Evolutionary conservation across 2,113 vertebrate species (phyloP), one percentile per base, ranked within the genome.

Genomic region (Anser brachyrhynchus): DNA sequence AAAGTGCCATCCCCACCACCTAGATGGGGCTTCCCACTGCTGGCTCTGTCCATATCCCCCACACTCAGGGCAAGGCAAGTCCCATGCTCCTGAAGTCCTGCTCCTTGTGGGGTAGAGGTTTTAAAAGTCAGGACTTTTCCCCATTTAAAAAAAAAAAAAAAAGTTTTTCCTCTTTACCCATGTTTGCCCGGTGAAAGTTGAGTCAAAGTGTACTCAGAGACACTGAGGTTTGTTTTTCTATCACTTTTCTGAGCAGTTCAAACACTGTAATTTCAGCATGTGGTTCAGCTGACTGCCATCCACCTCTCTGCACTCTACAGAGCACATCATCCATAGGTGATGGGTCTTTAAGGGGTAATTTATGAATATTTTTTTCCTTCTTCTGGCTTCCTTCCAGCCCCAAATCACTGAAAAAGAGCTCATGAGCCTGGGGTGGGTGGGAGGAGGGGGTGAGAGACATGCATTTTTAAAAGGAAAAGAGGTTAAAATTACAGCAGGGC

Each of bases 201-300:
- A 86, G 55, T 44, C 74, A 85, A 62, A 87, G 44, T 1, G 9
- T 44, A 20, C 54, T 31, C 2, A 5, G 84, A 94, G 23, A 13
- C 64, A 79, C 39, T 46, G 84, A 93, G 84, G 92, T 95, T 96
- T 95, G 90, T 91, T 97, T 96, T 93, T 71, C 54, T 94, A 64
- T 79, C 0, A 0, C 78, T 54, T 46, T 70, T 46, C 90, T 20
- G 39, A 55, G 51, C 77, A 86, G 11, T 74, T 51, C 55, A 59
- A 90, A 91, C 62, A 33, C 58, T 80, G 55, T 83, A 80, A 89
- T 95, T 95, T 93, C 25, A 17, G 51, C 22, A 11, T 67, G 87
- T 74, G 84, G 72, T 91, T 90, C 84, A 23, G 64, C 78, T 55
- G 59, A 73, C n/a, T 26, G 79, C 81, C 29, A 39, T 37, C 71